Evolutionary conservation across 2,113 vertebrate genomes (phyloP), one percentile per base, ranked within the genome.

Genomic region (Archocentrus centrarchus): DNA sequence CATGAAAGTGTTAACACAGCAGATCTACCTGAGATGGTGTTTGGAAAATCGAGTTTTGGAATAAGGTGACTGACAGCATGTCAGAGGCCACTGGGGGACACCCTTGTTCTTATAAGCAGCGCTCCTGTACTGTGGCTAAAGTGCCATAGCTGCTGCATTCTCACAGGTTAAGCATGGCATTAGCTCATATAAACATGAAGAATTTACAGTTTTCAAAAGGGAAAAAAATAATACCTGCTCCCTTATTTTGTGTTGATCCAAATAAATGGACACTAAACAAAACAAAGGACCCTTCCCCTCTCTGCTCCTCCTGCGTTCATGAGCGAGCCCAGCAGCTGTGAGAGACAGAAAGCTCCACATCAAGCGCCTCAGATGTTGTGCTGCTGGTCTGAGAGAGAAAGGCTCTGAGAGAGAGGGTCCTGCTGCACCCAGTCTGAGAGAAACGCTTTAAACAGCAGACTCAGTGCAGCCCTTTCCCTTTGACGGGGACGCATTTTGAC

Each of bases 401-500:
- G 11, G 32, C 18, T 37, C 35, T 10, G 35, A 41, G 39, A 41
- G 39, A 41, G 6, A 9, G 10, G 39, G 39, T 41, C 9, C 18
- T 20, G 35, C 35, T 62, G 0, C 60, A 11, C 60, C 20, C 10
- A n/a, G 17, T n/a, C 20, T 4, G 18, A 27, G 41, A 14, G 41
- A 14, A 41, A 44, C 59, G 13, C 70, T 83, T n/a, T 50, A 24
- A 17, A 8, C 63, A n/a, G 37, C 11, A 53, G 4, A 17, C 41
- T 1, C 63, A 62, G 22, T 53, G 27, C 41, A 22, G 64, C 15
- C 22, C 30, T 60, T 6, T 10, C 14, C 9, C 14, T 68, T 68
- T 93, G 89, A 93, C 84, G 75, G 37, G 85, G 83, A 37, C 20
- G 66, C 80, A 87, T 90, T 92, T 66, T 82, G 81, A 64, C 92